Evolutionary conservation across 2,888 invertebrate genomes (phyloP), one percentile per base, ranked within the genome.

Genomic region (Anarsia innoxiella): DNA sequence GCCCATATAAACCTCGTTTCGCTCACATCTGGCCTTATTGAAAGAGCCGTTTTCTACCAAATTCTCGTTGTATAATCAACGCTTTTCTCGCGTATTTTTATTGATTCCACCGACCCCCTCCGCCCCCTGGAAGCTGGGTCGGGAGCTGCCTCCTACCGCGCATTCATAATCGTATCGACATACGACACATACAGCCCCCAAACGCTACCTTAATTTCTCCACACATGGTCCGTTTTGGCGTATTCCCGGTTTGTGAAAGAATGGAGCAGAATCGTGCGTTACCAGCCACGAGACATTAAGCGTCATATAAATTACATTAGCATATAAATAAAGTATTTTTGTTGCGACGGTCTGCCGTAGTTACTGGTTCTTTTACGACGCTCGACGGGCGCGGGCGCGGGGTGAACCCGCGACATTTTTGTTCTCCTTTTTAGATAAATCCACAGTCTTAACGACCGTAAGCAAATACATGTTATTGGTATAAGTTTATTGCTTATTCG

Each of bases 291-390:
- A 82, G 82, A 82, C 82, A 83, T 83, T 84, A 83, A 83, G 74
- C 82, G 77, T 83, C 82, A 82, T 83, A 84, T 84, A 84, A 84
- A 83, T 84, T 82, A 84, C 84, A 83, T 84, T 84, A 82, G 78
- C 84, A 83, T 84, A 83, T 84, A 84, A 83, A 84, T 84, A 83
- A 84, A 84, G 82, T 80, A 84, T 83, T 80, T 83, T 79, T 79
- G 83, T 80, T 76, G 79, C 66, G 64, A 53, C 51, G 68, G 70
- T 68, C 60, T 60, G 64, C 50, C 59, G 66, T 64, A 58, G 61
- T 71, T 69, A 69, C 70, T 65, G 69, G 69, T 58, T 71, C 76
- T 73, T 80, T 84, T 83, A 82, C 76, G 82, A 82, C 65, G 66
- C 16, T 9, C 19, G n/a, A n/a, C n/a, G n/a, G n/a, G n/a, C n/a